Evolutionary conservation across 2,888 invertebrate genomes (phyloP), one percentile per base, ranked within the genome.

Genomic region (Pristionchus japonicus): DNA sequence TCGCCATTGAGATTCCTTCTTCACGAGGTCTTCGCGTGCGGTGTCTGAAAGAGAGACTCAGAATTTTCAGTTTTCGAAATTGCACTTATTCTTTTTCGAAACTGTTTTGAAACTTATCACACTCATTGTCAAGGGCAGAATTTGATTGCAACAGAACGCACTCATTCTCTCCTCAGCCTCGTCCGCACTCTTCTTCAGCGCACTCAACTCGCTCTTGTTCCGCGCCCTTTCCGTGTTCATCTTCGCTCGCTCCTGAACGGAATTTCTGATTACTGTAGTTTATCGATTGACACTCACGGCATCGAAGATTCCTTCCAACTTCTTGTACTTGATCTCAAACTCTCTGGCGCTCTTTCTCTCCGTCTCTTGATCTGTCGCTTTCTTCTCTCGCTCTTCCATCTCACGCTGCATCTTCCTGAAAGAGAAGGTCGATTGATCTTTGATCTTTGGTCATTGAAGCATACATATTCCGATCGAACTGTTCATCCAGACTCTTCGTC

Each of bases 251-350:
- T 87, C 87, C 80, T 87, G 49, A n/a, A 86, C 11, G 23, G 27
- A 37, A 20, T 64, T 7, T 57, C 11, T 40, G 64, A 27, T 0
- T 40, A 40, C 61, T n/a, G 57, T 61, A 80, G 13, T 57, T 20
- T 4, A 6, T 23, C 31, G 34, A 70, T 37, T 3, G 70, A 70
- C 27, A 17, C 93, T 90, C 84, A 93, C 94, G 61, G 91, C 85
- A 40, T 94, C 93, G 89, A 93, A 94, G 49, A 94, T 91, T 37
- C 90, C 91, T 89, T 94, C 94, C 90, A 94, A 88, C 87, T 94
- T 94, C 57, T 92, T 93, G 89, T 94, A 93, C 88, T 94, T 93
- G 87, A 93, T 94, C 89, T 93, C 93, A 87, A 92, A 93, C 87
- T 94, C 94, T 67, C 92, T 92, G 6, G 93, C 91, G 6, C 89